Conservation (phyloP, 1,140 invertebrate species). For the Stratiolaelaps scimitus region DNA sequence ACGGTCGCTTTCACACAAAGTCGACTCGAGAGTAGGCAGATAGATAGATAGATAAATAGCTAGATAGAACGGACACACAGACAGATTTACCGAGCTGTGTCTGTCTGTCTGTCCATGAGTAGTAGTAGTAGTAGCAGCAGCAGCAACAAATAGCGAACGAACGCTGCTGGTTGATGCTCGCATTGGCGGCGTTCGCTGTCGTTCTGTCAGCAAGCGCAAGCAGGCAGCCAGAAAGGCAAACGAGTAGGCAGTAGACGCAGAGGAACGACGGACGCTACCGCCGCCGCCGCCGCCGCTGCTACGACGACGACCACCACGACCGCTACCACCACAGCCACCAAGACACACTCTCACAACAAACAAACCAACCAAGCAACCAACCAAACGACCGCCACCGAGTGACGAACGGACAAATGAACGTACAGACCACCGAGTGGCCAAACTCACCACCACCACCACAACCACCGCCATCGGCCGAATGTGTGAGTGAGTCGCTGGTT, state of each 20-base stretch:
- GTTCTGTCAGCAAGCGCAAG: neutral
- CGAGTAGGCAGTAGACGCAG: neutral
- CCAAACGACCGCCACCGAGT: neutral
- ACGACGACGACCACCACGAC: conserved; percentile 6
- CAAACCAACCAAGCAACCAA: too few relatives aligned
- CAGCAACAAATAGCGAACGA: too few relatives aligned
- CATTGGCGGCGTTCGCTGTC: neutral
- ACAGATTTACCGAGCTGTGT: too few relatives aligned
- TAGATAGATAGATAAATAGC: too few relatives aligned
- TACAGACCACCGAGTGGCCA: neutral
- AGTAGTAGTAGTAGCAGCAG: too few relatives aligned
- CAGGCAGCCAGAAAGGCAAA: neutral
- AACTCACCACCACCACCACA: neutral
- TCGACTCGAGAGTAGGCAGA: too few relatives aligned
- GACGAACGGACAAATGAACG: neutral
- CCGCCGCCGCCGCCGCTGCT: neutral
- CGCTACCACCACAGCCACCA: neutral
- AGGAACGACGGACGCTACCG: neutral
- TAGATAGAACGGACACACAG: too few relatives aligned
- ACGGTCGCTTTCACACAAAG: too few relatives aligned
- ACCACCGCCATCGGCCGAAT: neutral
- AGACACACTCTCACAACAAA: neutral
- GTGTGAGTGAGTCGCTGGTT: too few relatives aligned
- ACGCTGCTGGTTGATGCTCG: too few relatives aligned
- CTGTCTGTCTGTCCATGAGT: too few relatives aligned